phyloP scores from a whole-genome alignment of 2,113 vertebrate species.

The Reinhardtius hippoglossoides region DNA sequence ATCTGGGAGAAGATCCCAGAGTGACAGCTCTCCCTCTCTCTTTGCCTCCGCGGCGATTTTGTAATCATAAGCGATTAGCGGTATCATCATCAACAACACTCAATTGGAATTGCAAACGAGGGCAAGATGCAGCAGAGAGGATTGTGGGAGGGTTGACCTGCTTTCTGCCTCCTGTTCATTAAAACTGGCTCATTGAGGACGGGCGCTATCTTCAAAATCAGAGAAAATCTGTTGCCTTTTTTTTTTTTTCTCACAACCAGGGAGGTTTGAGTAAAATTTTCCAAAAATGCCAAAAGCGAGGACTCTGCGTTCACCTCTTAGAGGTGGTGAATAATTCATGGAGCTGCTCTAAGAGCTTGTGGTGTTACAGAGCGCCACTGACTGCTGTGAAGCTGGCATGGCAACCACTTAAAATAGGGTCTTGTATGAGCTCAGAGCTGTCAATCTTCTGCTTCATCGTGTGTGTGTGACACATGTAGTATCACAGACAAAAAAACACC shows the following conservation, averaged over 20 bases:
- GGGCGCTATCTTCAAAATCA: conserved; percentile 40
- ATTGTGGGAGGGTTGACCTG: conserved; percentile 70
- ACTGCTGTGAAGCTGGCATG: conserved; percentile 77
- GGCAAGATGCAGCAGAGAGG: conserved; percentile 57
- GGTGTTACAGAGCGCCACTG: conserved; percentile 70
- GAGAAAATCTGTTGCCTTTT: conserved; percentile 36
- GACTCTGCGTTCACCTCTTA: conserved; percentile 42
- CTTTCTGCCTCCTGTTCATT: conserved; percentile 60
- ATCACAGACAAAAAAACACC: background rate
- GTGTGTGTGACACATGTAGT: background rate
- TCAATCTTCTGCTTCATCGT: conserved; percentile 57
- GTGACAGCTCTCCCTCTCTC: conserved; percentile 14
- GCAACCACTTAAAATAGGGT: conserved; percentile 75
- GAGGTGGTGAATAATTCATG: conserved; percentile 75
- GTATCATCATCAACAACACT: conserved; percentile 61
- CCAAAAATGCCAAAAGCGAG: conserved; percentile 46
- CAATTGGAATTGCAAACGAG: conserved; percentile 75
- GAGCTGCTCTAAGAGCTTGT: conserved; percentile 58
- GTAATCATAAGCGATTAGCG: conserved; percentile 66
- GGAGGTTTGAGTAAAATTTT: conserved; percentile 34
- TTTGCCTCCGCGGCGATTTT: conserved; percentile 36
- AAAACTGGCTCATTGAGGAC: conserved; percentile 31
- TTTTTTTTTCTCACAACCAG: conserved; percentile 2
- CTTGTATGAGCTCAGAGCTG: conserved; percentile 54
- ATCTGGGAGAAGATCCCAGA: conserved; percentile 38